These are phyloP conservation scores for Poeciliopsis retropinna DNA, from an alignment of 2,113 vertebrate species.

Conservation along the genomic window DNA sequence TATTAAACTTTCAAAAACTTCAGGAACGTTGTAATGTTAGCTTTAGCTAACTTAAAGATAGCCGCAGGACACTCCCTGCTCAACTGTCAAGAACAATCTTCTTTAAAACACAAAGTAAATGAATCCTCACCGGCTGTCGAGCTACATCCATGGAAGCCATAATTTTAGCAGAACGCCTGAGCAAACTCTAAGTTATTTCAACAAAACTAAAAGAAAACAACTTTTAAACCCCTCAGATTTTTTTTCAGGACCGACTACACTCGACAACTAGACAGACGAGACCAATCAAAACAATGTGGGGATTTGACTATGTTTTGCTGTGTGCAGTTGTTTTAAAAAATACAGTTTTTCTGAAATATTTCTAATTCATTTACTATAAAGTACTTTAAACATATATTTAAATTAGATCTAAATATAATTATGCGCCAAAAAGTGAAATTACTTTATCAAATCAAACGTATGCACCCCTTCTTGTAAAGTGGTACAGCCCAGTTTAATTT, in stretches of 20 bases:
- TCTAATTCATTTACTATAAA: accelerated
- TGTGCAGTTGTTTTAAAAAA: neutral
- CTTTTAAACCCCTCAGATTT: conserved; percentile 19
- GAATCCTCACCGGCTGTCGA: conserved; percentile 74
- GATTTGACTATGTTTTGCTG: neutral
- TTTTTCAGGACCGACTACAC: conserved; percentile 12
- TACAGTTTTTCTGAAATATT: neutral
- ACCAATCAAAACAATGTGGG: conserved; percentile 27
- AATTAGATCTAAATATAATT: accelerated
- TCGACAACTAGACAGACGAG: conserved; percentile 63
- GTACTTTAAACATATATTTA: accelerated
- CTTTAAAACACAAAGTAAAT: conserved; percentile 1
- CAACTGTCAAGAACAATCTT: conserved; percentile 35
- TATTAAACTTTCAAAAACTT: neutral
- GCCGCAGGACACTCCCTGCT: conserved; percentile 71
- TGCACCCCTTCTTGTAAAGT: conserved; percentile 31
- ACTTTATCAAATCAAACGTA: neutral
- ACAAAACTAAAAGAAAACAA: conserved; percentile 9
- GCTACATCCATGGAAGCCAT: conserved; percentile 80
- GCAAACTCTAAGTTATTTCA: neutral
- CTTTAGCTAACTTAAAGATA: conserved; percentile 51
- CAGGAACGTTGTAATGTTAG: conserved; percentile 8
- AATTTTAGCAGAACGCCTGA: neutral
- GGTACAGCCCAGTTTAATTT: conserved; percentile 49
- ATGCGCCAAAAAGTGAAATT: neutral